Conservation (phyloP, 1,140 invertebrate genomes). For the Neelides sp. region DNA sequence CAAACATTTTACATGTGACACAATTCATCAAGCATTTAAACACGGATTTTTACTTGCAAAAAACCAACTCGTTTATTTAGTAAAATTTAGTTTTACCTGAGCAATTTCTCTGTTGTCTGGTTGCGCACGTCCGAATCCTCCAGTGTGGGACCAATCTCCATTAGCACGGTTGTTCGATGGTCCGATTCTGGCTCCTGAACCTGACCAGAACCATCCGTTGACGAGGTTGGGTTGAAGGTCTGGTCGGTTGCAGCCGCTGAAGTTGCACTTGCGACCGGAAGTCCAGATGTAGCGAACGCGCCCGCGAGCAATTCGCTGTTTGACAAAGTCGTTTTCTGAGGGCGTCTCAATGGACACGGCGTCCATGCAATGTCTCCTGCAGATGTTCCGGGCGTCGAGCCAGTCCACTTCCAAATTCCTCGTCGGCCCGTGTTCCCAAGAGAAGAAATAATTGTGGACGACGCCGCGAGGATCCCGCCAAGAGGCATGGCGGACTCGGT, state of each 20-base stretch:
- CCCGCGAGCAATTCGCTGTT: constrained; percentile 61
- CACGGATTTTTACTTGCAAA: neutral
- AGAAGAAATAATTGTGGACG: constrained; percentile 83
- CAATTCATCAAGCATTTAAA: neutral
- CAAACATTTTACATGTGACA: constrained; percentile 7
- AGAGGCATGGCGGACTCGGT: constrained; percentile 67
- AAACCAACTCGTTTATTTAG: neutral
- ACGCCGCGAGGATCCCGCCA: constrained; percentile 74
- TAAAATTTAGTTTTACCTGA: constrained; percentile 44
- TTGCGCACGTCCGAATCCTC: constrained; percentile 68
- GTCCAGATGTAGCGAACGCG: constrained; percentile 71
- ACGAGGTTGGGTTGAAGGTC: constrained; percentile 75
- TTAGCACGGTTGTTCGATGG: constrained; percentile 72
- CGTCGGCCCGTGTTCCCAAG: constrained; percentile 77
- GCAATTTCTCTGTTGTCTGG: constrained; percentile 80
- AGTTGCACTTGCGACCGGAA: constrained; percentile 80
- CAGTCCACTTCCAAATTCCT: constrained; percentile 74
- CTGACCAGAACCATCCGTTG: constrained; percentile 89
- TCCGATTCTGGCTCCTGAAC: constrained; percentile 75
- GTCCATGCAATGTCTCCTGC: constrained; percentile 83
- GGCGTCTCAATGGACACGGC: constrained; percentile 78
- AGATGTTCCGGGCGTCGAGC: constrained; percentile 80
- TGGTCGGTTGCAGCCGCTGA: constrained; percentile 72
- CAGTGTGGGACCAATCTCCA: constrained; percentile 68
- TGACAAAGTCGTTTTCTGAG: constrained; percentile 79